Percentiles rank a stretch among this genome's conserved stretches.
phyloP scores from a whole-genome alignment of 2,797 vertebrate genomes.

The Argentina silus region DNA sequence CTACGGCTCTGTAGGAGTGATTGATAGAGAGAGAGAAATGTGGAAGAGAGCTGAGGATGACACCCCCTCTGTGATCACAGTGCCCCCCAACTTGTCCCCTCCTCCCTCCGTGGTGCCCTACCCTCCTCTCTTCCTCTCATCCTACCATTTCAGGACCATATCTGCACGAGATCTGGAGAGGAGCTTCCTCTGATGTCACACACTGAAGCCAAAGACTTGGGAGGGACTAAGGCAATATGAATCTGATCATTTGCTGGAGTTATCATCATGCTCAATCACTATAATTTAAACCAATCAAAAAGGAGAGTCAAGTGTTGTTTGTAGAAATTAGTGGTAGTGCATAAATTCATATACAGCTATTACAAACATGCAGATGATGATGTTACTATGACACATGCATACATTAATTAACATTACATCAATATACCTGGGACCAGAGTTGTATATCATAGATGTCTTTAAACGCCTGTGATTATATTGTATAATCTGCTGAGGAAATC shows the following conservation, averaged over 20 bases:
- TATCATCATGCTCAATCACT: not conserved
- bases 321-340: no score
- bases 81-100: conserved; percentile 80
- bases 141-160: conserved; percentile 75
- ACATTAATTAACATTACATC: no score
- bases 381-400: no score
- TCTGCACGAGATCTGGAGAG: conserved; percentile 79
- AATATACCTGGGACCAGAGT: no score
- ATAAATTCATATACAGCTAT: no score
- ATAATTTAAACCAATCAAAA: not conserved
- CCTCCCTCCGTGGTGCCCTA: conserved; percentile 75
- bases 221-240: conserved; percentile 13
- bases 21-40: conserved; percentile 51
- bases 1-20: conserved; percentile 49
- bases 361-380: no score
- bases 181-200: conserved; percentile 64
- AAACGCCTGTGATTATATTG: no score
- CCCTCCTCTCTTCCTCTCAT: conserved; percentile 76
- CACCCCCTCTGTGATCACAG: conserved; percentile 85
- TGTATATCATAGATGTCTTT: no score
- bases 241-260: not conserved
- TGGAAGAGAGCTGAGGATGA: conserved; percentile 68
- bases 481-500: no score
- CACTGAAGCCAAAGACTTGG: not conserved
- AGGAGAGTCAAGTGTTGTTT: no score